These are phyloP conservation scores for Gopherus evgoodei DNA, from an alignment of 2,113 vertebrate genomes.

Conservation along the genomic window DNA sequence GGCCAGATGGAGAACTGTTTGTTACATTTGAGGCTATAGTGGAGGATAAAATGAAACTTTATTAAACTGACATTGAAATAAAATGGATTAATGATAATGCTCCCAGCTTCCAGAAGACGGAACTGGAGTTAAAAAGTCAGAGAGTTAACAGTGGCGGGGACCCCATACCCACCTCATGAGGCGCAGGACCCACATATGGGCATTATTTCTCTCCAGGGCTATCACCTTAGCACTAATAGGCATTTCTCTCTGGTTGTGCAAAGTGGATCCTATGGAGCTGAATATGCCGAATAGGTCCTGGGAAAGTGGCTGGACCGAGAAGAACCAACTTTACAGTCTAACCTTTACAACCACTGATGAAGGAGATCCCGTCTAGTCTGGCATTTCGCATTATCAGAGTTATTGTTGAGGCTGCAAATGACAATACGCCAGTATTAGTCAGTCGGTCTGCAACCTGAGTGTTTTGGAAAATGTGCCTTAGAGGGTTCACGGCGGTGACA, in stretches of 20 bases:
- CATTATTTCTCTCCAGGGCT: slow-evolving; percentile 70
- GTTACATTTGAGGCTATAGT: slow-evolving; percentile 76
- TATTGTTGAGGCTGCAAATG: slow-evolving; percentile 62
- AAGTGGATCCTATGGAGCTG: too few relatives aligned
- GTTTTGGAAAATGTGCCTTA: slow-evolving; percentile 56
- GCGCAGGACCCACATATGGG: slow-evolving; percentile 72
- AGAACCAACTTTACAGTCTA: background rate
- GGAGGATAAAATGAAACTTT: slow-evolving; percentile 74
- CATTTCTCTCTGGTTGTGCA: too few relatives aligned
- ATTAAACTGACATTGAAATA: slow-evolving; percentile 66
- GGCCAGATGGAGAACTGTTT: slow-evolving; percentile 41
- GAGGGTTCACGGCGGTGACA: slow-evolving; percentile 42
- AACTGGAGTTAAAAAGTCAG: slow-evolving; percentile 69
- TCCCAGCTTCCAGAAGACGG: background rate
- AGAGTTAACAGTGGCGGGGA: slow-evolving; percentile 62
- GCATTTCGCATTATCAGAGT: slow-evolving; percentile 57
- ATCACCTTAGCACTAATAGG: slow-evolving; percentile 57
- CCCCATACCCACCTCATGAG: slow-evolving; percentile 66
- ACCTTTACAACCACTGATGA: slow-evolving; percentile 69
- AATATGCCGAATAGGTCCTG: too few relatives aligned
- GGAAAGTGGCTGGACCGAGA: background rate
- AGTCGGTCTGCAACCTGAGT: slow-evolving; percentile 4
- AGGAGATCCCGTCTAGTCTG: slow-evolving; percentile 55
- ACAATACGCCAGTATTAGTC: background rate
- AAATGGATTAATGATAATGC: slow-evolving; percentile 70